Evolutionary conservation across 2,113 vertebrate genomes (phyloP).

Genomic region (Chamaea fasciata): DNA sequence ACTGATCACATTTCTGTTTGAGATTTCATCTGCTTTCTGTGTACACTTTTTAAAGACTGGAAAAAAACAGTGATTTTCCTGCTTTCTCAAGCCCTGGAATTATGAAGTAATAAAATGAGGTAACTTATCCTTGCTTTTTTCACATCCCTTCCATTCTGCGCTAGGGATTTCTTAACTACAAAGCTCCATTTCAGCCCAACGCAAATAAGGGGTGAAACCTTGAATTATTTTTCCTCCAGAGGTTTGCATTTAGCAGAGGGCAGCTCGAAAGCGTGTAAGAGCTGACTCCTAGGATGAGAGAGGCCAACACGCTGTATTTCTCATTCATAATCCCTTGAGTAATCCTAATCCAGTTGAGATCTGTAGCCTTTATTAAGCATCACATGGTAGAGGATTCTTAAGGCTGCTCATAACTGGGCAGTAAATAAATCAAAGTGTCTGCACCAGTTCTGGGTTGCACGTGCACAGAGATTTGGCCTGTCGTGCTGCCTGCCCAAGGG

Average conservation of each 20-base stretch:
- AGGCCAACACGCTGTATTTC: not conserved
- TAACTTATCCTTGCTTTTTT: not conserved
- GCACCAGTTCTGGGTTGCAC: accelerated
- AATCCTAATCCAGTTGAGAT: slow-evolving; percentile 44
- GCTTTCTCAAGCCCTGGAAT: not conserved
- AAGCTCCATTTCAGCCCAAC: not conserved
- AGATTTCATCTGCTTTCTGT: not conserved
- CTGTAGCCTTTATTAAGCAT: slow-evolving; percentile 15
- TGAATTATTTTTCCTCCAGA: not conserved
- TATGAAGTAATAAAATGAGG: not conserved
- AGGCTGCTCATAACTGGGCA: not conserved
- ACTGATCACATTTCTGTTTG: not conserved
- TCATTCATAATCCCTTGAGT: not conserved
- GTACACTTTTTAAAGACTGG: not conserved
- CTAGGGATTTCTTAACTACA: not conserved
- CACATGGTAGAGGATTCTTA: not conserved
- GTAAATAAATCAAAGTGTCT: not conserved
- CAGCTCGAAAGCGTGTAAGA: not conserved
- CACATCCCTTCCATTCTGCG: not conserved
- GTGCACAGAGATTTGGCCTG: not conserved
- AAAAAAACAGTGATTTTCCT: not conserved
- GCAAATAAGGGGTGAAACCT: not conserved
- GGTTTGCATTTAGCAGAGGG: not conserved
- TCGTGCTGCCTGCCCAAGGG: not conserved
- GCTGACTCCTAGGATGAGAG: not conserved